Evolutionary conservation across 2,113 vertebrate genomes (phyloP), one percentile per base, ranked within the genome.

Genomic region (Naja naja): DNA sequence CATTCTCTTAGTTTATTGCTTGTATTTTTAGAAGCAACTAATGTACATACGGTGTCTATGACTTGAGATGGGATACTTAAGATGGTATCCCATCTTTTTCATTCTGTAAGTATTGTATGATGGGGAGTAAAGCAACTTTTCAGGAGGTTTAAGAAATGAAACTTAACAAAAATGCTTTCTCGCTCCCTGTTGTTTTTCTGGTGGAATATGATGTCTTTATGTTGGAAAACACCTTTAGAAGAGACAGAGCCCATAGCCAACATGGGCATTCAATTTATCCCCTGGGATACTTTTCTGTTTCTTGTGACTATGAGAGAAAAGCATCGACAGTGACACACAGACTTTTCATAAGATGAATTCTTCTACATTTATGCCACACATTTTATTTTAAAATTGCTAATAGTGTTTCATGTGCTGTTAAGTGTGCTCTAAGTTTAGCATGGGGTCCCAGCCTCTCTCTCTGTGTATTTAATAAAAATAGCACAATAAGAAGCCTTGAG

Each of bases 201-300:
- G 22, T 89, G 93, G 47, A 90, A 94, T 12, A 2, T 30, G 10
- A 52, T 93, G 60, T 95, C 85, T 93, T 2, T 16, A n/a, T 12
- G 91, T 91, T 89, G 88, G 92, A 69, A 69, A 92, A 74, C 92
- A 89, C 23, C 58, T 92, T 86, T 0, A 30, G 23, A 30, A 93
- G 39, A 95, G 89, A 90, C 90, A 89, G 94, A 58, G 55, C 89
- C 54, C 93, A 16, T 6, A 94, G 39, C 4, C 16, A 88, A 56
- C 93, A 94, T 92, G 20, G 16, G 60, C 64, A 56, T 58, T 16
- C 25, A 39, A 52, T 85, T 91, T 10, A 94, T 87, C 34, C 14
- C 16, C 3, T 9, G 90, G 45, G 6, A 74, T 14, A 64, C 39
- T 74, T 54, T 93, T 95, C 34, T 54, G 52, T 94, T 94, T 92